phyloP scores from a whole-genome alignment of 2,113 vertebrate species.

The Paedocypris sp. region DNA sequence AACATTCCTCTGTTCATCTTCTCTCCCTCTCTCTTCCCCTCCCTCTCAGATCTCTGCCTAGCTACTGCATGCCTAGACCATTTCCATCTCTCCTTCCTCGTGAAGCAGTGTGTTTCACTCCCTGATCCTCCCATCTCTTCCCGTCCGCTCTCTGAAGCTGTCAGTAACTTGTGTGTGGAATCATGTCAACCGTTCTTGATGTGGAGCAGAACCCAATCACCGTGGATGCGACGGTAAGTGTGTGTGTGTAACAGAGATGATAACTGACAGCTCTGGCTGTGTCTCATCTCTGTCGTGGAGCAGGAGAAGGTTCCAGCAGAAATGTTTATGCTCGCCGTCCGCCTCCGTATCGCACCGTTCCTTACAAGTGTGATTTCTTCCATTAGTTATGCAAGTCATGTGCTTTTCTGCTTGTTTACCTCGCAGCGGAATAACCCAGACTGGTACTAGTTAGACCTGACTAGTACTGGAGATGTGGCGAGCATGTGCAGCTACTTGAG shows the following conservation, averaged over 20 bases:
- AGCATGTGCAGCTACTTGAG: not conserved
- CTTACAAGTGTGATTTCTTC: not conserved
- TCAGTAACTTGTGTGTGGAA: slow-evolving; percentile 48
- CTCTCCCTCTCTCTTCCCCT: not conserved
- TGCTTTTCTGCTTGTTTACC: not conserved
- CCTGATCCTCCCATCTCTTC: not conserved
- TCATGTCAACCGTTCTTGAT: slow-evolving; percentile 67
- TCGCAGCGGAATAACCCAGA: not conserved
- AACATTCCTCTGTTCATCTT: slow-evolving; percentile 6
- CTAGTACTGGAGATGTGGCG: too few relatives aligned
- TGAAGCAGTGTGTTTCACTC: not conserved
- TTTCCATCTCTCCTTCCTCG: not conserved
- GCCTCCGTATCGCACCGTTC: not conserved
- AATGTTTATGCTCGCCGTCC: not conserved
- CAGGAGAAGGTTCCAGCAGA: not conserved
- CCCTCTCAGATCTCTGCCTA: slow-evolving; percentile 8
- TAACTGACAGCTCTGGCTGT: not conserved
- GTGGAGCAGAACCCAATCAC: slow-evolving; percentile 63
- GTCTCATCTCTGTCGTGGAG: not conserved
- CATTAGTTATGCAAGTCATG: slow-evolving; percentile 17
- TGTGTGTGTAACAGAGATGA: not conserved
- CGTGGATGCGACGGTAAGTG: slow-evolving; percentile 65
- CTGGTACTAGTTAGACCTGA: too few relatives aligned
- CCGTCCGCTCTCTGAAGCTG: slow-evolving; percentile 28
- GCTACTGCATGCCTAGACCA: not conserved